These are phyloP conservation scores for Gryllus longicercus DNA, from an alignment of 2,888 invertebrate species.

Conservation along the genomic window DNA sequence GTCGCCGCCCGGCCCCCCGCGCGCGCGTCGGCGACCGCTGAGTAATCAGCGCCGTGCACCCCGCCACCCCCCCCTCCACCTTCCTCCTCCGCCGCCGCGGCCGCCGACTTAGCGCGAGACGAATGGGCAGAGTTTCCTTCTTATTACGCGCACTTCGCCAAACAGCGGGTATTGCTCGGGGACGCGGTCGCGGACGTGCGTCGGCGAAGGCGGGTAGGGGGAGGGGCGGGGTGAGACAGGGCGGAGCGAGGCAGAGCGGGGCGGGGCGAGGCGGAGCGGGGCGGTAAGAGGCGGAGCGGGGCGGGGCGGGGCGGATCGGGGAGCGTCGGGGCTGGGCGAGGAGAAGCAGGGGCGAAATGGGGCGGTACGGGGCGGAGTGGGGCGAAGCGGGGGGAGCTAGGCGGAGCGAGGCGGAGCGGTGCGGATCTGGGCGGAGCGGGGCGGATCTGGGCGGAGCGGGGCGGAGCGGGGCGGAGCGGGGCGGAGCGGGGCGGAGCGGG, in stretches of 20 bases:
- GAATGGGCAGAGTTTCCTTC: background rate
- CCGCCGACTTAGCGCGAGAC: background rate
- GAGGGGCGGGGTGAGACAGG: background rate
- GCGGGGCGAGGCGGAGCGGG: background rate
- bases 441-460: too few relatives aligned
- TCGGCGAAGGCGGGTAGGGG: background rate
- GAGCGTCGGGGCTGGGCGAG: too few relatives aligned
- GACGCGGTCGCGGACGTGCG: background rate
- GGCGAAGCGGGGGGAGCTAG: too few relatives aligned
- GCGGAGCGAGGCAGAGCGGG: background rate
- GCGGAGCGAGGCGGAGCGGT: too few relatives aligned
- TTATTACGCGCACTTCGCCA: slow-evolving; percentile 7
- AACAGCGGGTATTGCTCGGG: background rate
- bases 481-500: too few relatives aligned
- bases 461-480: too few relatives aligned
- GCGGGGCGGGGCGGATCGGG: too few relatives aligned
- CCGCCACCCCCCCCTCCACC: background rate
- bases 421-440: too few relatives aligned
- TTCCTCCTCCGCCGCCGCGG: background rate
- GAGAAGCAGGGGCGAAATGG: too few relatives aligned
- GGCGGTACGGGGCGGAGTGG: too few relatives aligned
- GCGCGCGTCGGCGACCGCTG: background rate
- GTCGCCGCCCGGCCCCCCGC: background rate
- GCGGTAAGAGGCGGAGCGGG: too few relatives aligned
- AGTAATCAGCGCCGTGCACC: background rate